Evolutionary conservation across 2,797 vertebrate genomes (phyloP).

Genomic region (Paedocypris micromegethes): DNA sequence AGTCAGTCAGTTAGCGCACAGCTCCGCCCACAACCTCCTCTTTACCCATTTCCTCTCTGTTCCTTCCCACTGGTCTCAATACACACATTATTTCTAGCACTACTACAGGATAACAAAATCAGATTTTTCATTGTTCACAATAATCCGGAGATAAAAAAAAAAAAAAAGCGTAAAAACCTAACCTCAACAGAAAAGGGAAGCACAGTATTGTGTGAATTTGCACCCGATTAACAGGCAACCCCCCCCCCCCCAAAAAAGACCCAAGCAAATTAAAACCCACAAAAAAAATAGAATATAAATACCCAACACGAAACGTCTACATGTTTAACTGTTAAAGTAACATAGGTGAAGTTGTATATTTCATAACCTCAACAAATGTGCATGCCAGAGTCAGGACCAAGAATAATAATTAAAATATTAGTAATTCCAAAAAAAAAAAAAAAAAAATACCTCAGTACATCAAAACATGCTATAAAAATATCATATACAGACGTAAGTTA

Average conservation of each 20-base stretch:
- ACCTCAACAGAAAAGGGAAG: no score
- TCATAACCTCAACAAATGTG: constrained; percentile 6
- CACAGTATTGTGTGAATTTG: no score
- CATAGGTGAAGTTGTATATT: no score
- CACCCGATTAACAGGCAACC: no score
- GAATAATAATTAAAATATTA: constrained; percentile 6
- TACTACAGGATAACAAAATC: not conserved
- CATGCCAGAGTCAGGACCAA: constrained; percentile 1
- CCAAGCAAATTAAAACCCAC: no score
- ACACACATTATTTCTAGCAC: constrained; percentile 24
- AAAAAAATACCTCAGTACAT: constrained; percentile 1
- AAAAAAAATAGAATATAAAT: no score
- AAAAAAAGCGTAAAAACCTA: not conserved
- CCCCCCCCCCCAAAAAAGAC: no score
- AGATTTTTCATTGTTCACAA: constrained; percentile 10
- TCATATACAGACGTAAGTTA: constrained; percentile 2
- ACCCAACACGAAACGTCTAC: no score
- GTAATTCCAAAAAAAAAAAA: constrained; percentile 1
- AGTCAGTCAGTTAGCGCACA: constrained; percentile 39
- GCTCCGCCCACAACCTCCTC: constrained; percentile 39
- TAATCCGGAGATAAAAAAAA: constrained; percentile 2
- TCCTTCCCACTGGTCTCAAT: constrained; percentile 25
- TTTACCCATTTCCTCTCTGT: constrained; percentile 32
- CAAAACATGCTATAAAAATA: constrained; percentile 25
- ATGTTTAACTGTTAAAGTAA: no score